Evolutionary conservation across 2,113 vertebrate species (phyloP).

Genomic region (Oxyura jamaicensis): DNA sequence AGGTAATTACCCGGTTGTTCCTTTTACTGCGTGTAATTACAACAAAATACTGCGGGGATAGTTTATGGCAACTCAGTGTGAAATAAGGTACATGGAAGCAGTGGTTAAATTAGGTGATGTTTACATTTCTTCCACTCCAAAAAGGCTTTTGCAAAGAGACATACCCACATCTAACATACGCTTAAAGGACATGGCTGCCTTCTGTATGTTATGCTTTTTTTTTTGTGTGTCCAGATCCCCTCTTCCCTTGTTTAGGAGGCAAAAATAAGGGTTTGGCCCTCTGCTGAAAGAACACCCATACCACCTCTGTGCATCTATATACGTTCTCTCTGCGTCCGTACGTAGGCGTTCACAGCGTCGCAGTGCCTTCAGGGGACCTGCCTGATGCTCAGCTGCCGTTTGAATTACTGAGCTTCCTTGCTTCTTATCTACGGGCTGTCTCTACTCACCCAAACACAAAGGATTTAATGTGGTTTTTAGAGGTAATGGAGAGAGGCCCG

Average conservation of each 20-base stretch:
- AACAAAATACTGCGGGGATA: not conserved
- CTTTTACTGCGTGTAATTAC: constrained; percentile 57
- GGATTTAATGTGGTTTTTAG: constrained; percentile 15
- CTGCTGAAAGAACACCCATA: not conserved
- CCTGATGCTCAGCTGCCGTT: constrained; percentile 52
- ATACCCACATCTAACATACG: rapidly evolving
- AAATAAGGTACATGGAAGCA: constrained; percentile 10
- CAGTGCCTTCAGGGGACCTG: constrained; percentile 30
- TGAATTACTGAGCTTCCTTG: constrained; percentile 50
- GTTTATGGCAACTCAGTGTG: constrained; percentile 18
- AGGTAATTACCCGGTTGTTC: constrained; percentile 41
- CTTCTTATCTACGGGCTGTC: constrained; percentile 60
- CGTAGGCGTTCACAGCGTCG: not conserved
- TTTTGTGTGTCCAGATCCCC: not conserved
- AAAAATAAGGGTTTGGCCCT: not conserved
- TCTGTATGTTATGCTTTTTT: not conserved
- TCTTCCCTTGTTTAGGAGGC: not conserved
- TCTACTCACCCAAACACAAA: constrained; percentile 39
- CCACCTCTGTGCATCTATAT: not conserved
- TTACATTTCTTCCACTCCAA: not conserved
- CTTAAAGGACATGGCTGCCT: not conserved
- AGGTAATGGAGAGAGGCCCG: not conserved
- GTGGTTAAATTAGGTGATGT: not conserved
- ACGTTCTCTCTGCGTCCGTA: not conserved
- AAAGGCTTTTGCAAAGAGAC: not conserved